Percentiles rank a stretch among this genome's conserved stretches.
Evolutionary conservation across 2,888 invertebrate genomes (phyloP).

Genomic region (Meteorus colon): DNA sequence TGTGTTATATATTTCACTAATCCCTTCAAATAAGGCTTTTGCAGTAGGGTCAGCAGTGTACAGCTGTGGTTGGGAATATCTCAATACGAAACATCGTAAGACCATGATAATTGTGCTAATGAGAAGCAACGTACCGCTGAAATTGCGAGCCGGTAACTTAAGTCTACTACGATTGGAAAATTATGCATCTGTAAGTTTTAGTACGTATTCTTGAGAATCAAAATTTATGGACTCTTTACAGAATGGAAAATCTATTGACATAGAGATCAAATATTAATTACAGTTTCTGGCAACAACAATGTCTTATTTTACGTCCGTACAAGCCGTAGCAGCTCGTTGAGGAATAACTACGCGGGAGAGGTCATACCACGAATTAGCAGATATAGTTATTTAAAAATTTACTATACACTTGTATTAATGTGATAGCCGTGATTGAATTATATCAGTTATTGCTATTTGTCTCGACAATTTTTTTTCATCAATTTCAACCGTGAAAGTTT

Average conservation of each 20-base stretch:
- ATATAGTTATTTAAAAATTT: no score
- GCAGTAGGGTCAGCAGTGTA: slow-evolving; percentile 47
- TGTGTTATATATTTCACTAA: no score
- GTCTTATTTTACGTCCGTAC: slow-evolving; percentile 50
- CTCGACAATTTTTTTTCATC: no score
- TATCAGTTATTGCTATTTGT: no score
- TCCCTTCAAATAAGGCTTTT: slow-evolving; percentile 33
- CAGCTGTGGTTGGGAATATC: slow-evolving; percentile 47
- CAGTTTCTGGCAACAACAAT: slow-evolving; percentile 51
- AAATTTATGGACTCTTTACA: no score
- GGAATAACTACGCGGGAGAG: background rate
- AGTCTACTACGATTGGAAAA: slow-evolving; percentile 49
- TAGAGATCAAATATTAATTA: slow-evolving; percentile 24
- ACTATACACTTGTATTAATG: no score
- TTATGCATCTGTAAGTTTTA: slow-evolving; percentile 48
- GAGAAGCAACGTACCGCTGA: slow-evolving; percentile 46
- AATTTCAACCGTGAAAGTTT: background rate
- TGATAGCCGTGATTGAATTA: no score
- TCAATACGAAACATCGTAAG: slow-evolving; percentile 42
- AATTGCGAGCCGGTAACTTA: slow-evolving; percentile 45
- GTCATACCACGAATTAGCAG: no score
- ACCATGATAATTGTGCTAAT: slow-evolving; percentile 47
- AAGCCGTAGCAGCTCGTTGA: slow-evolving; percentile 42
- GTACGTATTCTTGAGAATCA: background rate
- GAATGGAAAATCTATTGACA: no score